Conservation (phyloP, 2,113 vertebrate species). For the Xenotilapia caudafasciata region DNA sequence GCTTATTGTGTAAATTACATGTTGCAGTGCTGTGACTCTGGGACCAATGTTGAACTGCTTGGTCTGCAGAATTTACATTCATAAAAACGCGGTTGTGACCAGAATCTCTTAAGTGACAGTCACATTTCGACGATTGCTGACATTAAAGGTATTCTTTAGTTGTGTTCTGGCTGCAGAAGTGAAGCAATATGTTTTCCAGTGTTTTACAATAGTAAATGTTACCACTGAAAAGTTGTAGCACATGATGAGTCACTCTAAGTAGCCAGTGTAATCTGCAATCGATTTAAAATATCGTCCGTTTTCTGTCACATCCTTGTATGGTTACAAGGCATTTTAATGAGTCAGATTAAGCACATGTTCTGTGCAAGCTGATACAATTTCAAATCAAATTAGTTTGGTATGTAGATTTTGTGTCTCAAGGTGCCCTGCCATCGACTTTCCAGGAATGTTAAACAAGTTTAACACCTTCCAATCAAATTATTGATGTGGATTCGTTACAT, state of each 20-base stretch:
- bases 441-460: not conserved
- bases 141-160: not conserved
- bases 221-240: not conserved
- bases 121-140: not conserved
- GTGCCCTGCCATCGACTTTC: not conserved
- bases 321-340: not conserved
- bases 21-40: not conserved
- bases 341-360: not conserved
- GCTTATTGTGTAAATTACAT: slow-evolving; percentile 7
- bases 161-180: not conserved
- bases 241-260: not conserved
- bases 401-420: not conserved
- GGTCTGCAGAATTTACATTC: not conserved
- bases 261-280: not conserved
- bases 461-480: not conserved
- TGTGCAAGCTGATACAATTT: not conserved
- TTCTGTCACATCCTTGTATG: not conserved
- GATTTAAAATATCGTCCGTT: not conserved
- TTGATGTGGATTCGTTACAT: not conserved
- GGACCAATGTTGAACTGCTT: not conserved
- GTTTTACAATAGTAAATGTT: not conserved
- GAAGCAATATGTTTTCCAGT: not conserved
- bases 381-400: not conserved
- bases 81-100: not conserved
- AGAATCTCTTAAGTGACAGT: not conserved